Evolutionary conservation across 2,888 invertebrate genomes (phyloP).

Genomic region (Meganola albula): DNA sequence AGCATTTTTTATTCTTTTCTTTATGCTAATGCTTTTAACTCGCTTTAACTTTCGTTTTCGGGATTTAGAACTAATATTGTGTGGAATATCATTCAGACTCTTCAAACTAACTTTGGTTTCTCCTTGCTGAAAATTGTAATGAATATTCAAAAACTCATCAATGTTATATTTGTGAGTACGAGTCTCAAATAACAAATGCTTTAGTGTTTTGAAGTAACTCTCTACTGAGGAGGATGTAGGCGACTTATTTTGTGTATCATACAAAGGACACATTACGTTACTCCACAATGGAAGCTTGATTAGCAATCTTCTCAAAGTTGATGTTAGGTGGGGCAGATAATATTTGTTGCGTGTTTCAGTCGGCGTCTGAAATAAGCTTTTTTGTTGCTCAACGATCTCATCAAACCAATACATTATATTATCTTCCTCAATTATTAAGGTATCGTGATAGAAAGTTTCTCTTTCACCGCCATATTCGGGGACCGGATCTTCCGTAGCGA

Average conservation of each 20-base stretch:
- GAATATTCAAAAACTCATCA: slow-evolving; percentile 5
- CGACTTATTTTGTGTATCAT: slow-evolving; percentile 3
- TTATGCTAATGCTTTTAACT: slow-evolving; percentile 9
- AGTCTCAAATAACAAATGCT: slow-evolving; percentile 4
- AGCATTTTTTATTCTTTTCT: slow-evolving; percentile 12
- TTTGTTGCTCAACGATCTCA: slow-evolving; percentile 10
- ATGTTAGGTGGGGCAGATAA: slow-evolving; percentile 3
- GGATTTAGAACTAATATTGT: slow-evolving; percentile 11
- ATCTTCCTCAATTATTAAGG: slow-evolving; percentile 11
- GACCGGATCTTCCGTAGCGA: slow-evolving; percentile 12
- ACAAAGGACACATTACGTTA: slow-evolving; percentile 3
- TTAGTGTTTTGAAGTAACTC: slow-evolving; percentile 3
- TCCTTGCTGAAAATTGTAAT: slow-evolving; percentile 3
- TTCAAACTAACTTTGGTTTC: slow-evolving; percentile 4
- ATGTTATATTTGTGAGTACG: slow-evolving; percentile 3
- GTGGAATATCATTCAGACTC: slow-evolving; percentile 6
- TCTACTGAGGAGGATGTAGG: slow-evolving; percentile 2
- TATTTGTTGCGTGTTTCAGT: slow-evolving; percentile 2
- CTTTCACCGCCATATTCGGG: slow-evolving; percentile 12
- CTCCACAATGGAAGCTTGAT: slow-evolving; percentile 3
- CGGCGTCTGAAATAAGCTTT: slow-evolving; percentile 8
- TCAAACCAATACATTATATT: slow-evolving; percentile 14
- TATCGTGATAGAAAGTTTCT: slow-evolving; percentile 13
- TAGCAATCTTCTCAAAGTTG: slow-evolving; percentile 3
- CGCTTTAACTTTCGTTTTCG: slow-evolving; percentile 13